phyloP scores from a whole-genome alignment of 1,140 invertebrate species.

The Uloborus diversus region DNA sequence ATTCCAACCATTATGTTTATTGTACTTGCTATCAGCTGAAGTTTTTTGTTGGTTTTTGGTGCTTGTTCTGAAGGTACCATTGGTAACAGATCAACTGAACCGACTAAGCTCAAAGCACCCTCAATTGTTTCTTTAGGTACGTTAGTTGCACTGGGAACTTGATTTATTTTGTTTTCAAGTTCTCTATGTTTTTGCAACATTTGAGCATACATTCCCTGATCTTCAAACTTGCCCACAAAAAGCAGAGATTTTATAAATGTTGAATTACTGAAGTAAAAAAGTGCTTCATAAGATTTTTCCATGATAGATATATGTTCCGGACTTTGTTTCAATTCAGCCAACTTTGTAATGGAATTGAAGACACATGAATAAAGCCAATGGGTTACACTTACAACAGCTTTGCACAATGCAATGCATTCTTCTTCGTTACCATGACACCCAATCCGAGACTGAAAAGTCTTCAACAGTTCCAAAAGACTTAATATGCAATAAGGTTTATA shows the following conservation, averaged over 20 bases:
- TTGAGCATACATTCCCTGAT: conserved; percentile 61
- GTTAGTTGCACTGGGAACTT: conserved; percentile 47
- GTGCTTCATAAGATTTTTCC: conserved; percentile 63
- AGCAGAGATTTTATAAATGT: conserved; percentile 65
- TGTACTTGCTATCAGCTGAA: conserved; percentile 27
- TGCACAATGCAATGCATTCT: conserved; percentile 63
- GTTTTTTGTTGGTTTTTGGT: conserved; percentile 6
- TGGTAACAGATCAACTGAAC: conserved; percentile 49
- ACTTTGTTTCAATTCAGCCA: conserved; percentile 59
- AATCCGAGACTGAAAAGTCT: conserved; percentile 63
- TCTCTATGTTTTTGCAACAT: conserved; percentile 58
- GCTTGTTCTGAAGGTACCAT: conserved; percentile 14
- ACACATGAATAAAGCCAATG: conserved; percentile 64
- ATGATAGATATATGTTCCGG: conserved; percentile 64
- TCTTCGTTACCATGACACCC: conserved; percentile 64
- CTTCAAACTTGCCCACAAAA: conserved; percentile 66
- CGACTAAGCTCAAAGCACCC: conserved; percentile 50
- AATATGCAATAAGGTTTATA: conserved; percentile 88
- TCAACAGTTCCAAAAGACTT: conserved; percentile 84
- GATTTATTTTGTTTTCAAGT: conserved; percentile 53
- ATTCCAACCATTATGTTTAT: conserved; percentile 58
- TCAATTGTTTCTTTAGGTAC: conserved; percentile 59
- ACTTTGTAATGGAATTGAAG: conserved; percentile 62
- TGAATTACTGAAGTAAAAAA: conserved; percentile 63
- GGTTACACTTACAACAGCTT: conserved; percentile 63